Base-by-base conservation (phyloP, 2,113 vertebrate genomes). In the Aegotheles bennettii region DNA sequence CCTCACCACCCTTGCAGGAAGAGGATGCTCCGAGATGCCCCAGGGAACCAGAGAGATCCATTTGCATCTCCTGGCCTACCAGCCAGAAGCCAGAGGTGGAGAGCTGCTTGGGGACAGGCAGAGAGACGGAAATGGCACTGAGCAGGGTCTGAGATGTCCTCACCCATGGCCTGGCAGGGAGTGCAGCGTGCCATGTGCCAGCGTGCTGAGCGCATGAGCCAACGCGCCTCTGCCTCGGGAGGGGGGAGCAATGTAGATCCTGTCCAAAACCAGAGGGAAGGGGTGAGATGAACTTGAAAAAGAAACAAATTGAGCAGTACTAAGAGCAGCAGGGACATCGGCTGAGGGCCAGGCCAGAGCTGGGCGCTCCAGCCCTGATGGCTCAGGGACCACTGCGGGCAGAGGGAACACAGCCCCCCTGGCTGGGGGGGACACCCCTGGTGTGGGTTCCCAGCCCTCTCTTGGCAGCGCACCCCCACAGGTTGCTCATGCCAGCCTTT, bases 381-480 rank as follows among this genome's bases (percentile, higher is more conserved):
- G 54, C 45, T 31, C 38, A 11, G 48, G 64, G 50, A 50, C 10
- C 4, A 2, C 33, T 6, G 59, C 2, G 9, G 38, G 60, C 56
- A 61, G 75, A 24, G 68, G 65, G 21, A 36, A 20, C 23, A 1
- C 24, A 4, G 75, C 29, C 60, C 59, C 25, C 23, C 3, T 2
- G 8, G 3, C 14, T 11, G 7, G 2, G 28, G 12, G 47, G 24
- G 56, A 48, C 16, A 24, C 20, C 24, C 48, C 68, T 1, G 0
- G 3, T 4, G 53, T 12, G 63, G 3, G 17, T 3, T 60, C 60
- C 78, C 73, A 2, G 4, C 10, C 1, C 0, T 8, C 4, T 35
- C 60, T 76, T 31, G 2, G 1, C 57, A 24, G 42, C 0, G 1
- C 3, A 1, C 12, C 16, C 23, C 2, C 3, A 25, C 5, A n/a